Evolutionary conservation across 2,797 vertebrate genomes (phyloP), one percentile per base, ranked within the genome.

Genomic region (Australoheros facetus): DNA sequence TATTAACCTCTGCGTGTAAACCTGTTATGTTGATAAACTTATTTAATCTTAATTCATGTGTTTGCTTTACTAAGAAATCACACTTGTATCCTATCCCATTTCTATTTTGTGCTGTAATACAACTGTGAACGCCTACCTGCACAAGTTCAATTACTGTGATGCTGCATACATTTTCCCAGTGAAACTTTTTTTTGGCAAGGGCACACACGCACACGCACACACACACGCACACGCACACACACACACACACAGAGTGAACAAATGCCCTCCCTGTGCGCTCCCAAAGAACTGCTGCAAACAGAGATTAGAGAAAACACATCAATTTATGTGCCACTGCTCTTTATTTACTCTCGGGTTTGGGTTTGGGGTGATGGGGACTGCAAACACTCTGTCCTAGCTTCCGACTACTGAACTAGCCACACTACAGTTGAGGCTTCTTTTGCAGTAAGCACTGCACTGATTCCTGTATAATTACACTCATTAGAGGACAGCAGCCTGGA

Each of bases 301-400:
- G 48, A 93, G 94, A 93, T 94, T 89, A 91, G 88, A 91, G 89
- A 88, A 86, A 91, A 90, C 84, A 57, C 91, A 91, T 93, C 81
- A 83, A 89, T 93, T 91, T 75, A 88, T 87, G 85, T 87, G 89
- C 84, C 85, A 71, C 80, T 83, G 86, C 76, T 87, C 90, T 88
- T 92, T 87, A 92, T 93, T 91, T 89, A 85, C 85, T 91, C 75
- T 34, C 4, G 1, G 60, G 70, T 53, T 80, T 12, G 7, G 62
- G 71, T 81, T 45, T 5, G 10, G 28, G 58, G 79, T 56, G 78
- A 90, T 76, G 13, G 55, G 14, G 66, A 37, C 73, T 51, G 78
- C 80, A 89, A 88, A 89, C 85, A 73, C 62, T 54, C 17, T 0
- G 60, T 64, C 73, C 28, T 12, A 34, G 23, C 59, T 57, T 75